A percentile compares a stretch with the other conserved stretches of the same genome.
These are phyloP conservation scores for Heliconius melpomene DNA, from an alignment of 1,140 invertebrate species.

Conservation along the genomic window DNA sequence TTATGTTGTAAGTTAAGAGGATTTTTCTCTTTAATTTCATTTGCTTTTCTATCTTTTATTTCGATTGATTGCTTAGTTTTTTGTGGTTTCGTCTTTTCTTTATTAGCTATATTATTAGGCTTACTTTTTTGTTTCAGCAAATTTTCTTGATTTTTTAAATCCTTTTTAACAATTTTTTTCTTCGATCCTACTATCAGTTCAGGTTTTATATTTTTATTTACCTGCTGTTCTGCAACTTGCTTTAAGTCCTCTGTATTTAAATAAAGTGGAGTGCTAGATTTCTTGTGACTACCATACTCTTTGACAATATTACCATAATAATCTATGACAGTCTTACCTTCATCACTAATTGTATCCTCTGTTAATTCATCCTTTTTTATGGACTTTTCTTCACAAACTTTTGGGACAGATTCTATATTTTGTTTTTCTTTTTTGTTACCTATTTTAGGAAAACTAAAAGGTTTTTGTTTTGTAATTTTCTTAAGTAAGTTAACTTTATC, in stretches of 20 bases:
- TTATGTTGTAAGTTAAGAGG: constrained; percentile 49
- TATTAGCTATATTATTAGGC: background rate
- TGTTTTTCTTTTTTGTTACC: constrained; percentile 65
- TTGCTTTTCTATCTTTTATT: background rate
- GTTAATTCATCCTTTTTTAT: constrained; percentile 55
- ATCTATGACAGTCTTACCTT: constrained; percentile 86
- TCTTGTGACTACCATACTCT: constrained; percentile 83
- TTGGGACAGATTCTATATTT: constrained; percentile 49
- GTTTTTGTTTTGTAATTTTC: constrained; percentile 77
- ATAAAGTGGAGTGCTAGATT: constrained; percentile 80
- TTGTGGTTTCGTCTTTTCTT: constrained; percentile 12
- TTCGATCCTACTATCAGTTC: constrained; percentile 42
- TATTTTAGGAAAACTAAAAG: constrained; percentile 69
- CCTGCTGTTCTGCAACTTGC: constrained; percentile 80
- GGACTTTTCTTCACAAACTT: constrained; percentile 44
- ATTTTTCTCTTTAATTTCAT: constrained; percentile 31
- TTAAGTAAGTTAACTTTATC: constrained; percentile 76
- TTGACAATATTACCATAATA: constrained; percentile 91
- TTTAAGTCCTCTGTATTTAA: constrained; percentile 85
- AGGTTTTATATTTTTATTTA: constrained; percentile 43
- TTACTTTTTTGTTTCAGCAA: constrained; percentile 18
- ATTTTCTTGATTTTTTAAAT: constrained; percentile 31
- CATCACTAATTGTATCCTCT: constrained; percentile 79
- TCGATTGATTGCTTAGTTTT: background rate
- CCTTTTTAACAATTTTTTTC: constrained; percentile 43